These are phyloP conservation scores for Muscina levida DNA, from an alignment of 2,888 invertebrate genomes.

Conservation along the genomic window DNA sequence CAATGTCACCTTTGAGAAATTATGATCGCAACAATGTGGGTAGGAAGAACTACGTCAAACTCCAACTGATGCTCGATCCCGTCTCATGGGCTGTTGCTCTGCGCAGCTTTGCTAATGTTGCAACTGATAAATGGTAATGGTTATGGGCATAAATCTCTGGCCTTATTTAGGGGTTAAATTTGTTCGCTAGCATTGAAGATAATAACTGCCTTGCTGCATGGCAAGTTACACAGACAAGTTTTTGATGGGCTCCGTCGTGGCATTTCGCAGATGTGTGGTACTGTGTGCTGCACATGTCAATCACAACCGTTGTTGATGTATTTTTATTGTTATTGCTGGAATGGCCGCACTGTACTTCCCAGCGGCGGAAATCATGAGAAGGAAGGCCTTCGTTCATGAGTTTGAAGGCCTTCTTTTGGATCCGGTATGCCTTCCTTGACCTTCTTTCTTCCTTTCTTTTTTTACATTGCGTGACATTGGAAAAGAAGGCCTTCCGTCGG, in stretches of 20 bases:
- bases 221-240: constrained; percentile 27
- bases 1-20: background rate
- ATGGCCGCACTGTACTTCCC: background rate
- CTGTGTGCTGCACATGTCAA: constrained; percentile 65
- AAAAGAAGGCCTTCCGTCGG: no score
- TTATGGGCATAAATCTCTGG: constrained; percentile 64
- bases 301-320: constrained; percentile 67
- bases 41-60: background rate
- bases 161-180: constrained; percentile 63
- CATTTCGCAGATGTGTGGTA: constrained; percentile 40
- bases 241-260: constrained; percentile 47
- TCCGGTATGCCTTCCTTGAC: no score
- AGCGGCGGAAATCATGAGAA: no score
- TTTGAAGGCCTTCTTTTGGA: no score
- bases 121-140: constrained; percentile 65
- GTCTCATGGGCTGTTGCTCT: background rate
- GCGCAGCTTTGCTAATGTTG: constrained; percentile 51
- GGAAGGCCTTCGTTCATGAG: no score
- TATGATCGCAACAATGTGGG: background rate
- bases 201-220: constrained; percentile 60
- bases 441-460: background rate
- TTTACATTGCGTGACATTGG: no score
- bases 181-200: constrained; percentile 62
- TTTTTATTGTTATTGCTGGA: constrained; percentile 68
- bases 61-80: background rate